phyloP scores from a whole-genome alignment of 2,888 invertebrate species.

The Dicranocentrus wangi region DNA sequence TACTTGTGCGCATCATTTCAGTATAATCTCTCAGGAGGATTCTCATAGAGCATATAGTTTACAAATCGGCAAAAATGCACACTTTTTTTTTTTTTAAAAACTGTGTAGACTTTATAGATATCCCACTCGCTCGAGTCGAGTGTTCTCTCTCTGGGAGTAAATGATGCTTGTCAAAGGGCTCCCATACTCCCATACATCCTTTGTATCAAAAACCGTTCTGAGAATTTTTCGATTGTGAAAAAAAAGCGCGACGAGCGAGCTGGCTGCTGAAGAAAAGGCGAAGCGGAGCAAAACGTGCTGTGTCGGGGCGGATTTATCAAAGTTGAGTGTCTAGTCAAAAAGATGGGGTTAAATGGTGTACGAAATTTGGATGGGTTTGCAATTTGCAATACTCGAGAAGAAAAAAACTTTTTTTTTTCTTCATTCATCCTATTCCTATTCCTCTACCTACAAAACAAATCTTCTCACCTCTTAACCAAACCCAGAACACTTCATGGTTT shows the following conservation, averaged over 20 bases:
- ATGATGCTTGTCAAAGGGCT: conserved; percentile 25
- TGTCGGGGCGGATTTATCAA: background rate
- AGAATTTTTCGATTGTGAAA: background rate
- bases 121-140: background rate
- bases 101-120: background rate
- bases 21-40: conserved; percentile 12
- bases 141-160: background rate
- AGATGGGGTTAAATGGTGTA: no score
- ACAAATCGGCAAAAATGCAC: conserved; percentile 8
- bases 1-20: conserved; percentile 6
- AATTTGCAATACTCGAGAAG: no score
- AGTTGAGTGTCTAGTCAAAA: background rate
- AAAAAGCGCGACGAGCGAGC: no score
- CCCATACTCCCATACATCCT: background rate
- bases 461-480: no score
- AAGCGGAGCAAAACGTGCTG: conserved; percentile 1
- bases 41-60: no score
- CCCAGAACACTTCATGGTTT: background rate
- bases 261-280: background rate
- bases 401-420: no score
- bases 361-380: no score
- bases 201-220: background rate
- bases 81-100: no score
- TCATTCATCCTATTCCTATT: no score
- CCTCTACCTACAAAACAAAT: no score